A percentile compares a stretch with the other conserved stretches of the same genome.
phyloP scores from a whole-genome alignment of 1,140 invertebrate species.

The Lerema accius region DNA sequence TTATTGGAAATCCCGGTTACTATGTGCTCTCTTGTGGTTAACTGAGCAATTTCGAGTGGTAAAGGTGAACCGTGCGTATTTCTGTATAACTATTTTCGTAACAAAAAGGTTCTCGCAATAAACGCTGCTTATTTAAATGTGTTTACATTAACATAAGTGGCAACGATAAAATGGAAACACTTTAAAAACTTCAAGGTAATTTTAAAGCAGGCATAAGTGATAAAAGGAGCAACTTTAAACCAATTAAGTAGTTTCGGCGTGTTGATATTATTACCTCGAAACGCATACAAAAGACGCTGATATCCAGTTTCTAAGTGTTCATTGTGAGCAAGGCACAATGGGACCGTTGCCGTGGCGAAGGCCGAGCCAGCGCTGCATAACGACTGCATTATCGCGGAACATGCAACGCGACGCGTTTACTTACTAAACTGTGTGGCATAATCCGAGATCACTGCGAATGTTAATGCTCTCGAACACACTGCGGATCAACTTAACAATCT shows the following conservation, averaged over 20 bases:
- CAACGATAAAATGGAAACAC: not conserved
- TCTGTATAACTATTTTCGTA: slow-evolving; percentile 16
- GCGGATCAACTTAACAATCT: not conserved
- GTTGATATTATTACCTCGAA: slow-evolving; percentile 60
- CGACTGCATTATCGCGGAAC: slow-evolving; percentile 67
- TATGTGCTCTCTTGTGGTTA: slow-evolving; percentile 61
- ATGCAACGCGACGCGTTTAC: slow-evolving; percentile 45
- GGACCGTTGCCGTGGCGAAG: slow-evolving; percentile 77
- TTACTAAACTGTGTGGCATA: slow-evolving; percentile 34
- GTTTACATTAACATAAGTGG: not conserved
- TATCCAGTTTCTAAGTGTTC: slow-evolving; percentile 78
- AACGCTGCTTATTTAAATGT: not conserved
- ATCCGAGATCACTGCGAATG: slow-evolving; percentile 22
- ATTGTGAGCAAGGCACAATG: slow-evolving; percentile 72
- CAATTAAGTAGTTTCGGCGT: slow-evolving; percentile 54
- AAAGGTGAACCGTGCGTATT: slow-evolving; percentile 30
- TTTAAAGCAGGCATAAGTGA: not conserved
- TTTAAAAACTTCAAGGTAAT: not conserved
- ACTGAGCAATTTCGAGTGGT: slow-evolving; percentile 59
- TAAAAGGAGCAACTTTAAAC: slow-evolving; percentile 23
- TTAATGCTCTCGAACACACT: slow-evolving; percentile 5
- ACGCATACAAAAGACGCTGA: slow-evolving; percentile 61
- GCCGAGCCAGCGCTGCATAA: slow-evolving; percentile 71
- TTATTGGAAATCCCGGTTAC: slow-evolving; percentile 67
- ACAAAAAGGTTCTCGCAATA: not conserved